phyloP scores from a whole-genome alignment of 2,113 vertebrate species.

The Heliornis fulica region DNA sequence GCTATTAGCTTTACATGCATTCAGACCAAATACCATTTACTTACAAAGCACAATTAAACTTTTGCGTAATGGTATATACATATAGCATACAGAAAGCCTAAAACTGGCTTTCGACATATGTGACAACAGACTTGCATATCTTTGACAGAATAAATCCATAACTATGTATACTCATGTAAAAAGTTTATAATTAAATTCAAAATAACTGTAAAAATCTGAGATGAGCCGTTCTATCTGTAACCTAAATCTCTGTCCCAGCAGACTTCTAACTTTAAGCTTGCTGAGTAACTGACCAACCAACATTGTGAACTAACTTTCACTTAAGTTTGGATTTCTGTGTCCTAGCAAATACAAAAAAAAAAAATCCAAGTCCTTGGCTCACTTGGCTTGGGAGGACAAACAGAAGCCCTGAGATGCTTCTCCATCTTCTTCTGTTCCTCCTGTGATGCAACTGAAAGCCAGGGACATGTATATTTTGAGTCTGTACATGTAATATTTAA shows the following conservation, averaged over 20 bases:
- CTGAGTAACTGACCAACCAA: not conserved
- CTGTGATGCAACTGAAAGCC: not conserved
- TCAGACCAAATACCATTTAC: not conserved
- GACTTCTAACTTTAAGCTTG: not conserved
- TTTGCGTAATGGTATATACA: not conserved
- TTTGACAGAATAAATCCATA: not conserved
- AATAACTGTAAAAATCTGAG: not conserved
- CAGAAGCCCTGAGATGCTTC: not conserved
- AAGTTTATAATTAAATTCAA: no score
- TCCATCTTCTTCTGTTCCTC: not conserved
- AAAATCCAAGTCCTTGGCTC: not conserved
- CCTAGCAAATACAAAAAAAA: not conserved
- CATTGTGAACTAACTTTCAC: not conserved
- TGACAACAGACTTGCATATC: not conserved
- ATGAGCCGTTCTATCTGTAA: not conserved
- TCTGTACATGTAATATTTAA: not conserved
- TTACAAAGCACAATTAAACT: not conserved
- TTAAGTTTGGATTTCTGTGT: not conserved
- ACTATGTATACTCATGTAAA: not conserved
- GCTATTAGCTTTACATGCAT: not conserved
- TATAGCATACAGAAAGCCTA: not conserved
- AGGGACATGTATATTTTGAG: not conserved
- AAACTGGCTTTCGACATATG: not conserved
- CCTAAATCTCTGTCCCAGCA: not conserved
- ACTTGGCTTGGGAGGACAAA: not conserved